Evolutionary conservation across 2,797 vertebrate genomes (phyloP), one percentile per base, ranked within the genome.

Genomic region (Margarornis squamiger): DNA sequence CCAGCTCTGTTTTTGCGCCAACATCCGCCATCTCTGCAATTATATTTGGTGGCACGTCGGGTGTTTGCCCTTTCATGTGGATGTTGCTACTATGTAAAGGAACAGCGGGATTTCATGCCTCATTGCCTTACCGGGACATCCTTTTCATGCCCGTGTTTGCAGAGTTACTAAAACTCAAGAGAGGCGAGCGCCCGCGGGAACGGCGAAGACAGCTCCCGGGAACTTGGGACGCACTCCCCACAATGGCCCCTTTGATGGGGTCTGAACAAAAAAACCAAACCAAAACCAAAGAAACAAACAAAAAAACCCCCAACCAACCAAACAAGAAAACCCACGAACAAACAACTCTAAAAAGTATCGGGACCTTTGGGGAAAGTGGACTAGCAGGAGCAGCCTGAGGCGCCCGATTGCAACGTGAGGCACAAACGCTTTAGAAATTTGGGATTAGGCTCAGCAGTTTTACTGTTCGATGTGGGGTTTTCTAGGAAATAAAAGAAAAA

Each of bases 91-190:
- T 88, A 27, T 91, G 95, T 78, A 90, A 89, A 97, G 84, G 82
- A 92, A 63, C 91, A 48, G 89, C 29, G 68, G 88, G 85, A 95
- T 97, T 97, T 97, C 95, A 95, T 91, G 95, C 91, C 83, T 95
- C 97, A 52, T 93, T 93, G 77, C 93, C 65, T 76, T 48, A 34
- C 81, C 48, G 96, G 59, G 43, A 94, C 95, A 90, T 95, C 90
- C 91, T 95, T 96, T 96, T 91, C 92, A 92, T 45, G 81, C 12
- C 49, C 51, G 24, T 86, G 71, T 89, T 96, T 88, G 82, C 84
- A 30, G 90, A 92, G 83, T 82, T 93, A 34, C 87, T 51, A n/a
- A 73, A 79, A 21, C 71, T 51, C 57, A 75, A 54, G 76, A 86
- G 96, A 72, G 85, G 75, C 74, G 55, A 90, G 46, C 43, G 70